Percentiles rank a stretch among this genome's conserved stretches.
Evolutionary conservation across 2,113 vertebrate species (phyloP).

Genomic region (Hipposideros armiger): DNA sequence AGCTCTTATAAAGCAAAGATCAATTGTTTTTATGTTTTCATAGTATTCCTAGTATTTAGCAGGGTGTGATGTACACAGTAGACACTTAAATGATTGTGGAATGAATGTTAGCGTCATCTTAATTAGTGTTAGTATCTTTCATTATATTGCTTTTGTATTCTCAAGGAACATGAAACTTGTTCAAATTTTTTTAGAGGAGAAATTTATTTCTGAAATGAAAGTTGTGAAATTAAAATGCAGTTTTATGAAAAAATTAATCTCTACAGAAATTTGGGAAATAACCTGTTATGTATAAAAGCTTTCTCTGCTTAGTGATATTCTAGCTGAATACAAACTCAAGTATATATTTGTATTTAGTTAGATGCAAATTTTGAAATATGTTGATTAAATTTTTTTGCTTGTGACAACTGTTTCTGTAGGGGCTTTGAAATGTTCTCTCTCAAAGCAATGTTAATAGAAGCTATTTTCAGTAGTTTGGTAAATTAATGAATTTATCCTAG

Average conservation of each 20-base stretch:
- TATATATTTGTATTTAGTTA: neutral
- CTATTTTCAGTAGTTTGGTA: slow-evolving; percentile 13
- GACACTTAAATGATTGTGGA: neutral
- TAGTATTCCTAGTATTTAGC: neutral
- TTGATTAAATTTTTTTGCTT: slow-evolving; percentile 29
- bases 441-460: slow-evolving; percentile 2
- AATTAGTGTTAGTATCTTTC: neutral
- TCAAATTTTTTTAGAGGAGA: neutral
- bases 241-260: neutral
- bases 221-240: neutral
- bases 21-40: neutral
- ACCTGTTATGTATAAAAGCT: neutral
- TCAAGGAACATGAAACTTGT: neutral
- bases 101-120: neutral
- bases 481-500: neutral
- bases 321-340: neutral
- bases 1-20: neutral
- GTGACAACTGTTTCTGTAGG: neutral
- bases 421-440: neutral
- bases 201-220: slow-evolving; percentile 38
- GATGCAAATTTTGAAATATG: slow-evolving; percentile 15
- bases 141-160: neutral
- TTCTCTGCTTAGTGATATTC: slow-evolving; percentile 13
- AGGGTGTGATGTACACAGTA: neutral
- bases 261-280: neutral